Base-by-base conservation (phyloP, 2,113 vertebrate genomes). In the Ceratotherium simum region DNA sequence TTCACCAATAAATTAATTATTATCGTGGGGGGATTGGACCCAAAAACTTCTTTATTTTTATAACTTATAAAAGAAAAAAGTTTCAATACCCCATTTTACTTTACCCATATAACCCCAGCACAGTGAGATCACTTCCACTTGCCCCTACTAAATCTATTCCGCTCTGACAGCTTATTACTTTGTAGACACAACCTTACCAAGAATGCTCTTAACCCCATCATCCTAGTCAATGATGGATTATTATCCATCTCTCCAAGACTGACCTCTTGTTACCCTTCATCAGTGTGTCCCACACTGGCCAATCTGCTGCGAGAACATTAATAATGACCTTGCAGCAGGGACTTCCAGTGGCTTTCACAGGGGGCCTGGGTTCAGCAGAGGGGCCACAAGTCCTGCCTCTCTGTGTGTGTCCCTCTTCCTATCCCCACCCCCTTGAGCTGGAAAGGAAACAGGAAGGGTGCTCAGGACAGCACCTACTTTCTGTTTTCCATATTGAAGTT, bases 161-260 rank as follows among this genome's bases (percentile, higher is more conserved):
- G 18, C n/a, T 60, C n/a, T 80, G 95, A 94, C 92, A 92, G 90
- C 33, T 96, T 95, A 84, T 96, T 93, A 76, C 76, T 67, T 92
- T 94, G 96, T 90, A 96, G 95, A 97, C 51, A 96, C 92, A 98
- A 86, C 94, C 92, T 97, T 72, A 84, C 78, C 83, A 86, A 91
- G 87, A 78, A 89, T 56, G 90, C 79, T 96, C 98, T 97, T 94
- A 85, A 96, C 94, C 97, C 18, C 92, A 83, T 92, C 80, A 64
- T 96, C 87, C 81, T 89, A 29, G 14, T 60, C 51, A 25, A 0
- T 95, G 96, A 96, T 65, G 87, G 81, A 90, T 95, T 88, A 48
- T 56, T 51, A 91, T 6, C 75, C 70, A 18, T 78, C 69, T 76
- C 90, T 70, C 86, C 51, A 76, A 90, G 82, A 60, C 9, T 79